Evolutionary conservation across 53 echinoderm and acorn worm genomes (phyloP).

Genomic region (Stichopus horrens): DNA sequence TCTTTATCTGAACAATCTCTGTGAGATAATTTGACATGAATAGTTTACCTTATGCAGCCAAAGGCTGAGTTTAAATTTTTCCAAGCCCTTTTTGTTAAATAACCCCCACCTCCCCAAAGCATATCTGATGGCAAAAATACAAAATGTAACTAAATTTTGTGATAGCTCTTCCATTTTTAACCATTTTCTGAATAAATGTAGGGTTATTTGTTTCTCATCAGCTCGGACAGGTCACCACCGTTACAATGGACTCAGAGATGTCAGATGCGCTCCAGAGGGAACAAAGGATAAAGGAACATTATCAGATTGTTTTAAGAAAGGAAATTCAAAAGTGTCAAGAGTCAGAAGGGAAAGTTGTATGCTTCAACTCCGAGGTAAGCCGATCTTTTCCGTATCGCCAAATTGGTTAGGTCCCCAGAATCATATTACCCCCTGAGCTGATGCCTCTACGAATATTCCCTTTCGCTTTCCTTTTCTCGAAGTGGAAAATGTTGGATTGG

Average conservation of each 20-base stretch:
- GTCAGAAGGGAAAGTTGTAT: constrained; percentile 42
- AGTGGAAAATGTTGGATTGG: not conserved
- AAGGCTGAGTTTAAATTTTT: too few relatives aligned
- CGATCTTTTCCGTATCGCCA: not conserved
- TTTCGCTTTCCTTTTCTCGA: not conserved
- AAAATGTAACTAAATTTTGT: too few relatives aligned
- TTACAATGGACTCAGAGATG: constrained; percentile 34
- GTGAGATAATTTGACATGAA: too few relatives aligned
- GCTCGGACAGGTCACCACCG: constrained; percentile 31
- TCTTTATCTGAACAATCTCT: too few relatives aligned
- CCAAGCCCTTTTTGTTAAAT: too few relatives aligned
- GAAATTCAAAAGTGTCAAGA: constrained; percentile 27
- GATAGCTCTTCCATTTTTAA: too few relatives aligned
- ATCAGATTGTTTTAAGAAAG: constrained; percentile 15
- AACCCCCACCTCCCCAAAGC: too few relatives aligned
- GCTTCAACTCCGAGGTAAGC: constrained; percentile 42
- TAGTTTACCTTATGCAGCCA: too few relatives aligned
- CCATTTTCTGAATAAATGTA: too few relatives aligned
- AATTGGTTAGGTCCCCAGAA: not conserved
- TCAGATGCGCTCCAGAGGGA: constrained; percentile 32
- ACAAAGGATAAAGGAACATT: constrained; percentile 45
- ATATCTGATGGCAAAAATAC: too few relatives aligned
- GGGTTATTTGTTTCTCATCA: not conserved
- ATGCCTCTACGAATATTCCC: not conserved
- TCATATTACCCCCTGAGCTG: constrained; percentile 2